Evolutionary conservation across 2,113 vertebrate genomes (phyloP).

Genomic region (Dicentrarchus labrax): DNA sequence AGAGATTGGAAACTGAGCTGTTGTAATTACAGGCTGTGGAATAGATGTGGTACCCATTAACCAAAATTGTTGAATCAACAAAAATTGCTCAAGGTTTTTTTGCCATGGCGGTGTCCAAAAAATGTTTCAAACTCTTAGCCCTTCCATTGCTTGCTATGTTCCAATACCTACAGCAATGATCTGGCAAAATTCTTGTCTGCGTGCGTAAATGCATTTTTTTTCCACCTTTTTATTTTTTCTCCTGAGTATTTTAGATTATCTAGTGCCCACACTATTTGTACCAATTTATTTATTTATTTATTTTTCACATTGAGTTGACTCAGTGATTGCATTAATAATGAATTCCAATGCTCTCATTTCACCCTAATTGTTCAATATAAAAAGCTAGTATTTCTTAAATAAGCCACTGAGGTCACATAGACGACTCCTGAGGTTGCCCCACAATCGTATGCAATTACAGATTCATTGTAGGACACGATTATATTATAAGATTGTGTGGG

Average conservation of each 20-base stretch:
- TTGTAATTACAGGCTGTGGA: conserved; percentile 89
- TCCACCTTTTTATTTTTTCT: conserved; percentile 45
- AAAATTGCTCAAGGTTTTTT: conserved; percentile 84
- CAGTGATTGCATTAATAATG: conserved; percentile 41
- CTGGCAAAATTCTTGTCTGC: conserved; percentile 75
- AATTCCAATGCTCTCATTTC: conserved; percentile 50
- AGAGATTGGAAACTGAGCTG: conserved; percentile 89
- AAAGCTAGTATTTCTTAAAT: conserved; percentile 62
- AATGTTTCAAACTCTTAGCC: conserved; percentile 82
- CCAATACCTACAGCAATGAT: conserved; percentile 85
- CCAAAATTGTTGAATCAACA: conserved; percentile 91
- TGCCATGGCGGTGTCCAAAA: conserved; percentile 84
- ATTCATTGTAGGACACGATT: conserved; percentile 44
- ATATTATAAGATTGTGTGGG: conserved; percentile 28
- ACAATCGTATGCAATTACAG: conserved; percentile 56
- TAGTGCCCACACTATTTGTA: conserved; percentile 50
- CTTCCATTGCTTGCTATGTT: conserved; percentile 82
- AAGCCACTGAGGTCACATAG: conserved; percentile 61
- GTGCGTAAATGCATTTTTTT: conserved; percentile 68
- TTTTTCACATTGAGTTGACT: conserved; percentile 38
- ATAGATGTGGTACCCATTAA: conserved; percentile 90
- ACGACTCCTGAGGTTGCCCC: conserved; percentile 63
- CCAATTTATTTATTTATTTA: conserved; percentile 36
- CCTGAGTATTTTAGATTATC: conserved; percentile 31
- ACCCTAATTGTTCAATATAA: conserved; percentile 63